Evolutionary conservation across 2,888 invertebrate genomes (phyloP), one percentile per base, ranked within the genome.

Genomic region (Nephrocerus scutellatus): DNA sequence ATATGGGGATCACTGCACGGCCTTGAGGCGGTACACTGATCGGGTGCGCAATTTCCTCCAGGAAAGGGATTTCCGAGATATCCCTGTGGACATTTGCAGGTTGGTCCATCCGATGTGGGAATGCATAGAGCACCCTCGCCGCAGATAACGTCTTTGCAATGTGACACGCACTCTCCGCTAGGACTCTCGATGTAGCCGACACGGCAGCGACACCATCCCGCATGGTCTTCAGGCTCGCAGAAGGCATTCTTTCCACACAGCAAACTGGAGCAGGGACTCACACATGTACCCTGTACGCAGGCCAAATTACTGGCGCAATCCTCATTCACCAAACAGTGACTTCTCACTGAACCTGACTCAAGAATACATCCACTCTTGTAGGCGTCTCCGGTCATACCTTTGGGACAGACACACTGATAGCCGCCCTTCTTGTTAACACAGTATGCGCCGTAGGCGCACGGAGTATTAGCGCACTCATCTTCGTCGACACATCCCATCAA

Each of bases 41-140:
- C 90, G 35, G 84, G 80, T 37, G 74, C 74, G 59, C 92, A 92
- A 37, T 75, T 75, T 24, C 91, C 92, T 18, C 92, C 92, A 2
- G 90, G 86, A 72, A 91, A 92, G 6, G 92, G 90, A 70, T 92
- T 91, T 14, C 91, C 91, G 39, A 81, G 76, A 63, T 82, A 84
- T 30, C 89, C 89, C 61, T 88, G 85, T 3, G 82, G 77, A 57
- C 91, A 92, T 59, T 86, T 83, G 61, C 91, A 92, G 5, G 89
- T 89, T 12, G 89, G 88, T 10, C 90, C 91, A 14, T 76, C 75
- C 49, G 81, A 78, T 21, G 88, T 84, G 44, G 86, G 83, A 50
- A 91, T 86, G 57, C 90, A 92, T 43, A 86, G 80, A 8, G 89
- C 89, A 46, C 87, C 87, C 24, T 75, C 69, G 10, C 85, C 89